Conservation (phyloP, 2,888 invertebrate species). For the Melinaea marsaeus region DNA sequence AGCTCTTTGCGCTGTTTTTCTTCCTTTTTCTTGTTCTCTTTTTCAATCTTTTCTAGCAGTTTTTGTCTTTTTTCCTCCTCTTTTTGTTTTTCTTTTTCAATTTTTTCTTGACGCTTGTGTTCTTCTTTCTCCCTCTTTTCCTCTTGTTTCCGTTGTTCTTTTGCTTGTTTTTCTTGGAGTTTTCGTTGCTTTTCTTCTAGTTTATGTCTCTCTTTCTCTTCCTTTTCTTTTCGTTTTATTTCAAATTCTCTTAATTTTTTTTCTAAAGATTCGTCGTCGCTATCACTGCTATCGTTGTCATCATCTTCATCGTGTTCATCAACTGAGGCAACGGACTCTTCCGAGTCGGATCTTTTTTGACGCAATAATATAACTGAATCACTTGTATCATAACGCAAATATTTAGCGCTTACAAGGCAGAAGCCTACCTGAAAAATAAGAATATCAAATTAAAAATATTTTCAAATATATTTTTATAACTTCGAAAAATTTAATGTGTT, state of each 20-base stretch:
- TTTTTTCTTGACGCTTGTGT: slow-evolving; percentile 44
- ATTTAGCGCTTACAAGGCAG: slow-evolving; percentile 64
- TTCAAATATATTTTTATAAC: background rate
- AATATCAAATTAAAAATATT: background rate
- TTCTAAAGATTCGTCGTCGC: slow-evolving; percentile 35
- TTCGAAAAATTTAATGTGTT: background rate
- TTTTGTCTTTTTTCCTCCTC: slow-evolving; percentile 43
- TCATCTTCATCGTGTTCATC: slow-evolving; percentile 36
- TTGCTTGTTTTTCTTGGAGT: slow-evolving; percentile 40
- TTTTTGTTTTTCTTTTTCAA: slow-evolving; percentile 45
- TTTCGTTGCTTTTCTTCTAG: slow-evolving; percentile 44
- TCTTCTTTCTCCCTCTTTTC: slow-evolving; percentile 43
- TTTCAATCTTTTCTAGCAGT: slow-evolving; percentile 43
- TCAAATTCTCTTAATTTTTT: slow-evolving; percentile 31
- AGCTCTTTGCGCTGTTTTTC: slow-evolving; percentile 43
- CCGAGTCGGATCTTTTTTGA: slow-evolving; percentile 46
- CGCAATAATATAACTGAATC: slow-evolving; percentile 45
- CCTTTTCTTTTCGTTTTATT: slow-evolving; percentile 38
- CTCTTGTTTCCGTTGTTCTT: slow-evolving; percentile 41
- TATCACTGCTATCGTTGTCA: slow-evolving; percentile 41
- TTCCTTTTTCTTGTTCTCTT: slow-evolving; percentile 42
- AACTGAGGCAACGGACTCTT: slow-evolving; percentile 47
- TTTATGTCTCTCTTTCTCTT: slow-evolving; percentile 36
- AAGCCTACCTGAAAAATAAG: slow-evolving; percentile 57
- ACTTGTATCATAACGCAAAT: slow-evolving; percentile 57